Evolutionary conservation across 2,888 invertebrate genomes (phyloP).

Genomic region (Diloba caeruleocephala): DNA sequence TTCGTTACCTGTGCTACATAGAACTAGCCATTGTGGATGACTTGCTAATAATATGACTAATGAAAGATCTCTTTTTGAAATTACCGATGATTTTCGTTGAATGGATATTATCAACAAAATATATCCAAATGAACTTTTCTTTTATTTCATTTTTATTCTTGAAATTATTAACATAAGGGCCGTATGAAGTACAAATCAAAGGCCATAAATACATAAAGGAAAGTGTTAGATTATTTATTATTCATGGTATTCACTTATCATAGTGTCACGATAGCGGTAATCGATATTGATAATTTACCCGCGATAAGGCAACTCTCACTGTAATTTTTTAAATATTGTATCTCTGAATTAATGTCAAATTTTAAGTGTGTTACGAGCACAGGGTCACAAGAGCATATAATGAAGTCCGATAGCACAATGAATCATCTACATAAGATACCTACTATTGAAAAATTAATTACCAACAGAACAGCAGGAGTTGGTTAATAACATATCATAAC

Average conservation of each 20-base stretch:
- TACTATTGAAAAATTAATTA: conserved; percentile 45
- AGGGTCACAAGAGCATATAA: conserved; percentile 49
- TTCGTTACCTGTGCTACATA: conserved; percentile 75
- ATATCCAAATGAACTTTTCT: neutral
- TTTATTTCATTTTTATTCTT: neutral
- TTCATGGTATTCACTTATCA: conserved; percentile 68
- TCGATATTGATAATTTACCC: conserved; percentile 75
- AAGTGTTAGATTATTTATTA: conserved; percentile 59
- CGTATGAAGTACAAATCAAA: conserved; percentile 41
- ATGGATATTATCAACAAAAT: conserved; percentile 12
- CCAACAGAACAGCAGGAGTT: conserved; percentile 41
- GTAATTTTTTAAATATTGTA: conserved; percentile 49
- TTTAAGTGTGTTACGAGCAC: conserved; percentile 45
- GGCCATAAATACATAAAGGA: conserved; percentile 44
- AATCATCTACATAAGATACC: conserved; percentile 35
- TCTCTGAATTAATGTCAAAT: conserved; percentile 37
- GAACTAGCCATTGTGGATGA: conserved; percentile 66
- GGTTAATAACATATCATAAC: conserved; percentile 68
- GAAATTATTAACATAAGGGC: conserved; percentile 13
- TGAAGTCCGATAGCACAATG: conserved; percentile 55
- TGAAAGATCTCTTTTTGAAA: conserved; percentile 62
- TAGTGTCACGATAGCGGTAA: conserved; percentile 74
- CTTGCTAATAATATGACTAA: conserved; percentile 73
- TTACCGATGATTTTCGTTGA: conserved; percentile 5
- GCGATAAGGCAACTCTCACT: conserved; percentile 68